Evolutionary conservation across 1,140 invertebrate species (phyloP).

Genomic region (Heliothis subflexa): DNA sequence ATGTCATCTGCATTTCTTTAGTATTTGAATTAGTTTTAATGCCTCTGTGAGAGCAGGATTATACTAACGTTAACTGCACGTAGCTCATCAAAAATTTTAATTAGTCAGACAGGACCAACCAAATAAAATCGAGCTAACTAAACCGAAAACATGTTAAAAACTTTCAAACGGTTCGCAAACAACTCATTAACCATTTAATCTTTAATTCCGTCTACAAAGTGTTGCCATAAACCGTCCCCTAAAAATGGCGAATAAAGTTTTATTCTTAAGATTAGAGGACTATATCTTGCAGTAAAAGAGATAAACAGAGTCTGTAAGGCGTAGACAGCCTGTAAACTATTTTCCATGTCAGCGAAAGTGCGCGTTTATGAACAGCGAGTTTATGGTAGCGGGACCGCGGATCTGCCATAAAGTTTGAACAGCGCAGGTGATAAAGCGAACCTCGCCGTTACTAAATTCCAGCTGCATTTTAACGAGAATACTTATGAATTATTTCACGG

Average conservation of each 20-base stretch:
- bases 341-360: slow-evolving; percentile 82
- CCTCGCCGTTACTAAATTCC: slow-evolving; percentile 57
- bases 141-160: slow-evolving; percentile 74
- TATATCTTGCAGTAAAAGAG: slow-evolving; percentile 77
- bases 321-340: slow-evolving; percentile 78
- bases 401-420: slow-evolving; percentile 58
- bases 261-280: slow-evolving; percentile 79
- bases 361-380: slow-evolving; percentile 69
- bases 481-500: slow-evolving; percentile 79
- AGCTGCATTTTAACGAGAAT: slow-evolving; percentile 64
- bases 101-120: not conserved
- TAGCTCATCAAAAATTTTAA: not conserved
- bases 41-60: not conserved
- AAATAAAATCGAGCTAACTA: slow-evolving; percentile 39
- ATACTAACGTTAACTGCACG: too few relatives aligned
- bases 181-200: slow-evolving; percentile 83
- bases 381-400: slow-evolving; percentile 61
- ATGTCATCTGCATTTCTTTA: too few relatives aligned
- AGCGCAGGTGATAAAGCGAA: slow-evolving; percentile 63
- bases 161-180: slow-evolving; percentile 74
- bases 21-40: too few relatives aligned
- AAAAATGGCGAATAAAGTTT: slow-evolving; percentile 82
- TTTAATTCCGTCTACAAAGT: slow-evolving; percentile 80
- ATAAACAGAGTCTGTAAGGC: slow-evolving; percentile 74
- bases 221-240: slow-evolving; percentile 75